These are phyloP conservation scores for Mycalesis mineus DNA, from an alignment of 2,888 invertebrate genomes.

Conservation along the genomic window DNA sequence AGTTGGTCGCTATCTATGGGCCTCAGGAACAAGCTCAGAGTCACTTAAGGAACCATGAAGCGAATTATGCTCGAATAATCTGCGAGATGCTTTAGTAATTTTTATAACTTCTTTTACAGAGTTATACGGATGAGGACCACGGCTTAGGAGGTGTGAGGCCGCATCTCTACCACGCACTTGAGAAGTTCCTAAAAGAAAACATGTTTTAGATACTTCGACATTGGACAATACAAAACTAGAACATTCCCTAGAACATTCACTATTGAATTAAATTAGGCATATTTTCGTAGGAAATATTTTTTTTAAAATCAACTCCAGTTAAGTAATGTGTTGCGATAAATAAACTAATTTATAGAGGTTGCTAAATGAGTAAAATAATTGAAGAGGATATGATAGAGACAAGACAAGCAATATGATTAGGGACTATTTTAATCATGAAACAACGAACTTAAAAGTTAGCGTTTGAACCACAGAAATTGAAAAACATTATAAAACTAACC, in stretches of 20 bases:
- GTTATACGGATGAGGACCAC: constrained; percentile 96
- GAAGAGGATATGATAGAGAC: not conserved
- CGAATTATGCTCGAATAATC: no score
- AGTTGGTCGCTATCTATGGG: no score
- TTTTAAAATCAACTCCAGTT: constrained; percentile 4
- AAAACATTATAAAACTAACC: no score
- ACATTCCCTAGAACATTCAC: no score
- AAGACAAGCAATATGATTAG: no score
- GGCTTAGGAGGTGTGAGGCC: constrained; percentile 88
- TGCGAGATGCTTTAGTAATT: no score
- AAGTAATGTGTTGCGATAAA: not conserved
- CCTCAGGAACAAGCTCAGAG: no score
- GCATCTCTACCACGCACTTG: constrained; percentile 93
- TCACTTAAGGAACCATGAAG: no score
- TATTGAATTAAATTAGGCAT: not conserved
- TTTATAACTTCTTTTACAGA: constrained; percentile 75
- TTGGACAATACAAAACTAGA: no score
- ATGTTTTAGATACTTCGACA: constrained; percentile 47
- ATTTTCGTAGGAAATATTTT: not conserved
- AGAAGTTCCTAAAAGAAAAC: constrained; percentile 83
- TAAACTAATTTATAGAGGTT: not conserved
- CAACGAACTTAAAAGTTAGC: no score
- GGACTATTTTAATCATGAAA: no score
- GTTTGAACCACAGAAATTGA: no score
- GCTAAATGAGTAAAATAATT: not conserved